Base-by-base conservation (phyloP, 2,888 invertebrate genomes). In the Pteria penguin region DNA sequence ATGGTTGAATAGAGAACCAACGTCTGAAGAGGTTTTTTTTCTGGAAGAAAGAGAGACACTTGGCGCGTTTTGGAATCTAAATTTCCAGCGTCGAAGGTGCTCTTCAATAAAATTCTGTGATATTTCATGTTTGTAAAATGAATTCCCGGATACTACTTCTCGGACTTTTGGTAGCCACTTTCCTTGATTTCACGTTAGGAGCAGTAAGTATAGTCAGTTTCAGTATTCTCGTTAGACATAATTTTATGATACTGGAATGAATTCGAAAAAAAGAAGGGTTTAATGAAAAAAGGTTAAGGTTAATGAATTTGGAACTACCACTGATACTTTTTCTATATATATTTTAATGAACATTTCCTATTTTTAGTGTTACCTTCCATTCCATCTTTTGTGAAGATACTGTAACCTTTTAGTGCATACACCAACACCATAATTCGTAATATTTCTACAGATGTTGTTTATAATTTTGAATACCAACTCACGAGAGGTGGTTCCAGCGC, bases 191-290 rank as follows among this genome's bases (percentile, higher is more conserved):
- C 18, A 77, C 78, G 26, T 58, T 75, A n/a, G 80, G 79, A 57
- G 81, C 83, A 66, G 83, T 83, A 76, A 83, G 83, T 83, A 80
- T 73, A 72, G 70, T 77, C 72, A 67, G 72, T 77, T 77, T 77
- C 76, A 63, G 26, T 24, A 14, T 45, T 45, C 8, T 45, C 18
- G 8, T 45, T 45, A 45, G 11, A 45, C 18, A 45, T 45, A 45
- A 8, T 45, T 18, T 14, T 45, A 18, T 45, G 45, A 45, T 45
- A 45, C 45, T 45, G 18, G 45, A 14, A 0, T 18, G 8, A 45
- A 45, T 14, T 45, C 45, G 45, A 18, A 45, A 45, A 45, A 36
- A 45, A 45, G 18, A 45, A n/a, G n/a, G n/a, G n/a, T n/a, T n/a
- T n/a, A n/a, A n/a, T n/a, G n/a, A n/a, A n/a, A n/a, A n/a, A n/a